These are phyloP conservation scores for Aurelia aurita DNA, from an alignment of 30 jellyfish, hydroid and myxozoan genomes.

Conservation along the genomic window DNA sequence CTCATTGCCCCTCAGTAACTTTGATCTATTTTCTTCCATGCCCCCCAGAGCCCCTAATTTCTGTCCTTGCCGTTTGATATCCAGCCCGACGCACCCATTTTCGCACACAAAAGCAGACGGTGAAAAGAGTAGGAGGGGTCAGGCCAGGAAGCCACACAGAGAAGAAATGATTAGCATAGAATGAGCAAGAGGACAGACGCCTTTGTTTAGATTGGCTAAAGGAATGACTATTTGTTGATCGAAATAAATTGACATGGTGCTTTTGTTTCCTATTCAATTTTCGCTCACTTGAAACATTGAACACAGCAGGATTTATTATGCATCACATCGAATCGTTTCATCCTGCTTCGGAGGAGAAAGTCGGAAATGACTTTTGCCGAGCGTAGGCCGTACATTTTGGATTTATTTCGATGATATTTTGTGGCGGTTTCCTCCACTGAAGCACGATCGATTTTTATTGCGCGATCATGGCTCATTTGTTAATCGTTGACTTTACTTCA, in stretches of 20 bases:
- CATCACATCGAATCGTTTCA: constrained; percentile 45
- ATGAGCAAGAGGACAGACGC: constrained; percentile 58
- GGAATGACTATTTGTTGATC: constrained; percentile 75
- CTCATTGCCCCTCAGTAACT: too few species aligned
- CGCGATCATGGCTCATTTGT: not conserved
- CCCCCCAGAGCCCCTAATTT: too few species aligned
- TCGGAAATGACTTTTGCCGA: constrained; percentile 66
- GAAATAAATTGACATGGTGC: constrained; percentile 74
- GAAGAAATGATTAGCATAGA: constrained; percentile 61
- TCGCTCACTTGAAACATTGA: constrained; percentile 46
- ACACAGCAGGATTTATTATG: constrained; percentile 79
- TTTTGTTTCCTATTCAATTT: constrained; percentile 56
- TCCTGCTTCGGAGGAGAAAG: constrained; percentile 44
- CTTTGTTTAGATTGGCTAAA: constrained; percentile 64
- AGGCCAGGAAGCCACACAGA: constrained; percentile 78
- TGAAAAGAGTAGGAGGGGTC: constrained; percentile 62
- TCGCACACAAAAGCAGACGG: not conserved
- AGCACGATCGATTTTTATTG: too few species aligned
- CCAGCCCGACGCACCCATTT: not conserved
- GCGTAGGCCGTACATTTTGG: constrained; percentile 16
- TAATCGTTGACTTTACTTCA: not conserved
- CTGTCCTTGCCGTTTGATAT: not conserved
- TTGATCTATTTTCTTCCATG: too few species aligned
- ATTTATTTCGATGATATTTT: not conserved
- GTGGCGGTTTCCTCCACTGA: not conserved